Base-by-base conservation (phyloP, 2,888 invertebrate genomes). In the Cosmopolites sordidus region DNA sequence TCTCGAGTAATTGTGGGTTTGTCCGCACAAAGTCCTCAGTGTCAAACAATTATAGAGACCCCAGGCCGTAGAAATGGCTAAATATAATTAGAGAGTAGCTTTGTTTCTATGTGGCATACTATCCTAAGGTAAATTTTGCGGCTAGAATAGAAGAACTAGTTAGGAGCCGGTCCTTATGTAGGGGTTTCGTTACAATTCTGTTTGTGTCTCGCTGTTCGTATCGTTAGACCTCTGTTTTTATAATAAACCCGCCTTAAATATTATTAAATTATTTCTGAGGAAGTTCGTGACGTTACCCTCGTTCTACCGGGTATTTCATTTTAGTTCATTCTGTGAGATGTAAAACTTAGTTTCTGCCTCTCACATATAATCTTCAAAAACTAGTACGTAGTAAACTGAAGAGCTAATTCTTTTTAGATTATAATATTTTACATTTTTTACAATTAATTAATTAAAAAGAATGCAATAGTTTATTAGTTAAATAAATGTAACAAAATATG, bases 21-120 rank as follows among this genome's bases (percentile, higher is more conserved):
- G 30, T 50, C 48, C 42, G 42, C 43, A 44, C 50, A 44, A 44
- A 50, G 50, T 27, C 40, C 43, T 40, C 12, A 22, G 44, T 48
- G 54, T 54, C 45, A 54, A 49, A 45, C 41, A 54, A 54, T 50
- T 54, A 46, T 43, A 51, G 51, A 29, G 44, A 47, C 46, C 33
- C 22, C 27, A 43, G 51, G 50, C 46, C 38, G 16, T 16, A 37
- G 43, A 46, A 55, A 55, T 55, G 40, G 40, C 55, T 51, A 47
- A 54, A 55, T 48, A 50, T 46, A 47, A 51, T 46, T 51, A 50
- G 38, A 47, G 43, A 29, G 41, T 46, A 41, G 55, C 55, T 55
- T 55, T 55, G 51, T 55, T 44, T 48, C 17, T 48, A 47, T 51
- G 46, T 51, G 16, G 39, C 50, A 29, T 38, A 42, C 41, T 47